Evolutionary conservation across 2,797 vertebrate species (phyloP).

Genomic region (Perdix hodgsoniae): DNA sequence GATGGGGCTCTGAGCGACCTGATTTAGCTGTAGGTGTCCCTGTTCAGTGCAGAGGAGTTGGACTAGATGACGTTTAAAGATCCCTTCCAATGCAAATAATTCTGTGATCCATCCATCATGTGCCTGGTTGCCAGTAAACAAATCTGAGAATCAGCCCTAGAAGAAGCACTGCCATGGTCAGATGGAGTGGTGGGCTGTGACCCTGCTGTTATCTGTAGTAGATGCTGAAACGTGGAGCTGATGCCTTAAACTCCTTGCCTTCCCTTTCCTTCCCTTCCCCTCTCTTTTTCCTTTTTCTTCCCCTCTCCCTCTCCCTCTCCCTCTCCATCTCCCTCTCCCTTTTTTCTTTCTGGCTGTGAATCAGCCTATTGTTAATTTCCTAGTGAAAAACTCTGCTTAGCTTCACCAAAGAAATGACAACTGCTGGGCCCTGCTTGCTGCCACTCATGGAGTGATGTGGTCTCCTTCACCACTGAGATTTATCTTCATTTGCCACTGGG

Average conservation of each 20-base stretch:
- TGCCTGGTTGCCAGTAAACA: not conserved
- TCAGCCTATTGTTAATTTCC: not conserved
- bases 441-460: not conserved
- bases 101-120: not conserved
- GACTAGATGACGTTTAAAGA: no score
- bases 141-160: not conserved
- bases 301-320: no score
- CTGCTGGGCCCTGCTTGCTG: not conserved
- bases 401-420: not conserved
- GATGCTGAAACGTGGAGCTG: rapidly evolving
- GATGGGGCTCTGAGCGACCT: no score
- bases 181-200: not conserved
- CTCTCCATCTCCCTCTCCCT: no score
- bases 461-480: not conserved
- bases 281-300: no score
- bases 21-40: no score
- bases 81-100: no score
- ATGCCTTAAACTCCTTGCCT: not conserved
- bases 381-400: not conserved
- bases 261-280: no score
- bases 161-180: not conserved
- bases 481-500: rapidly evolving
- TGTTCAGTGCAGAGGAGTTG: no score
- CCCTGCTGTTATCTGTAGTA: not conserved
- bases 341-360: not conserved